Percentiles rank a stretch among this genome's conserved stretches.
Conservation (phyloP, 2,113 vertebrate species). For the Typhlomys cinereus region DNA sequence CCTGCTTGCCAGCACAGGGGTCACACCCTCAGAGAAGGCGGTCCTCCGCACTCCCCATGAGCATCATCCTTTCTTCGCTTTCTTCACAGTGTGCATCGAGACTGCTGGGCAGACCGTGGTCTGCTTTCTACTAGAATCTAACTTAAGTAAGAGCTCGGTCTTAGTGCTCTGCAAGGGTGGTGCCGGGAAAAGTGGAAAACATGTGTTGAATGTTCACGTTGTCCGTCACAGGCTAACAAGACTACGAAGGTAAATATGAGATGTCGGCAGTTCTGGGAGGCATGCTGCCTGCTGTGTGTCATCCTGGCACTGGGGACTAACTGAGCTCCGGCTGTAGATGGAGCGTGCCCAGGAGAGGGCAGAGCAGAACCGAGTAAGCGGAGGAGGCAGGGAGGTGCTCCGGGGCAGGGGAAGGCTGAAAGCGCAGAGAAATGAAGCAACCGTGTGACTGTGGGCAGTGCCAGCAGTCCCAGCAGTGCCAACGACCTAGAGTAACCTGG, state of each 20-base stretch:
- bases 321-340: fast-evolving
- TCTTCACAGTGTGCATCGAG: not conserved
- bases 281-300: not conserved
- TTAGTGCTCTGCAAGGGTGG: not conserved
- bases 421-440: not conserved
- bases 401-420: not conserved
- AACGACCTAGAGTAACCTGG: not conserved
- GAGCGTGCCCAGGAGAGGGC: not conserved
- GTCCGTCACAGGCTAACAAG: not conserved
- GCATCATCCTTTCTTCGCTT: not conserved
- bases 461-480: no score
- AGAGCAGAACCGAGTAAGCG: not conserved
- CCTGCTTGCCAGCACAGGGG: not conserved
- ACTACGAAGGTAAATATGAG: not conserved
- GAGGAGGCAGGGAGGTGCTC: no score
- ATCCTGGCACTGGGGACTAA: not conserved
- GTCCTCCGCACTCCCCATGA: not conserved
- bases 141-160: not conserved
- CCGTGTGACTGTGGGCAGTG: not conserved
- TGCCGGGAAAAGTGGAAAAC: not conserved
- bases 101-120: not conserved
- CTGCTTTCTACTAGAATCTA: not conserved
- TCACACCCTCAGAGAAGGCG: not conserved
- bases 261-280: not conserved
- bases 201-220: not conserved